Evolutionary conservation across 1,140 invertebrate genomes (phyloP), one percentile per base, ranked within the genome.

Genomic region (Musca vetustissima): DNA sequence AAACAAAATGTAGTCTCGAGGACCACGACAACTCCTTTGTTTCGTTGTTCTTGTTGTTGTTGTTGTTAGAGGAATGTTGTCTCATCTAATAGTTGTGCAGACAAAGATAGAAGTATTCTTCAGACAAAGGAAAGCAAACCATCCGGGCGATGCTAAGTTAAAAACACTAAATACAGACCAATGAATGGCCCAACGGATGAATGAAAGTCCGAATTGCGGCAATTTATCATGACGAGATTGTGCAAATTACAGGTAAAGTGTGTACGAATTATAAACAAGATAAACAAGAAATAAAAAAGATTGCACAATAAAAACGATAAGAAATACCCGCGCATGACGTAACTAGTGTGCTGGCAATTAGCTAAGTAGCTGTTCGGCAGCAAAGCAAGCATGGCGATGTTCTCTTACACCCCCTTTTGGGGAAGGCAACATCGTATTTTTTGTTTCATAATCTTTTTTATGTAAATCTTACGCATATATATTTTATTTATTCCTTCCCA

Each of bases 221-320:
- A 59, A 59, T 59, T 59, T 59, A 59, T 59, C 55, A 59, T 59
- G 55, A 59, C 15, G 55, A 59, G 55, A 59, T 59, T 59, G 55
- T 59, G 55, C 28, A 59, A 59, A 59, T 59, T 59, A 28, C 55
- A 59, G 55, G 55, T 59, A 59, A 43, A 59, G 55, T 59, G 55
- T 32, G 55, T 25, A 59, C 13, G n/a, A 59, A 59, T 59, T 59
- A 59, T 24, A 59, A 59, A 57, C 25, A 59, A 28, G 21, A 24
- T 21, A 52, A 28, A 59, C 28, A n/a, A 28, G n/a, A 28, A 11
- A 24, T 21, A 52, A 28, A 59, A 59, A n/a, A 28, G n/a, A 59
- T 59, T 32, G 17, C 15, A 32, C 55, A 59, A 59, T 59, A 28
- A 28, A 59, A 59, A 28, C n/a, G 55, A 59, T 32, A 32, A 59